A percentile compares a stretch with the other conserved stretches of the same genome.
Conservation (phyloP, 2,888 invertebrate genomes). For the Aspidapion aeneum region DNA sequence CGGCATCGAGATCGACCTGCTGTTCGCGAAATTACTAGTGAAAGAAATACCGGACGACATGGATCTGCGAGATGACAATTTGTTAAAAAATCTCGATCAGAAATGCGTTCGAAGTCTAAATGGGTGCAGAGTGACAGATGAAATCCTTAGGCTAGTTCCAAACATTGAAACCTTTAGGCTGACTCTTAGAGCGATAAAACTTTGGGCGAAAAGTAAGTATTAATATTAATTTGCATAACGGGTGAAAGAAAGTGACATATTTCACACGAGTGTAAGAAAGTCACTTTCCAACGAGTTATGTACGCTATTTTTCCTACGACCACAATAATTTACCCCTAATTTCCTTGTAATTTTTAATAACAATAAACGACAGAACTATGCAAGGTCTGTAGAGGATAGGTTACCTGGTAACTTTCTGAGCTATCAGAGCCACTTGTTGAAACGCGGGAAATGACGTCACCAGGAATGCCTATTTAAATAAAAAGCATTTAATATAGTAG, state of each 20-base stretch:
- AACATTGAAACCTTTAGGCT: conserved; percentile 92
- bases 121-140: conserved; percentile 98
- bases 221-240: conserved; percentile 42
- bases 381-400: no score
- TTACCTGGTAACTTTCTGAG: no score
- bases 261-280: no score
- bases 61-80: conserved; percentile 85
- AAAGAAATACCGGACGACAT: conserved; percentile 90
- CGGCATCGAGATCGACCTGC: conserved; percentile 97
- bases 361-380: neutral
- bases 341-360: neutral
- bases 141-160: conserved; percentile 93
- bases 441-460: no score
- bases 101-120: conserved; percentile 96
- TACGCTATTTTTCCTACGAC: no score
- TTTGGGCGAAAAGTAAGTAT: conserved; percentile 95
- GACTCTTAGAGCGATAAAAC: conserved; percentile 90
- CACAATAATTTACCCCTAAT: no score
- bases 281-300: no score
- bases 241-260: no score
- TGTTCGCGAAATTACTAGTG: conserved; percentile 92
- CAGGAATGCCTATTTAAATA: no score
- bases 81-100: conserved; percentile 92
- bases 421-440: no score
- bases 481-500: no score